A percentile compares a stretch with the other conserved stretches of the same genome.
Evolutionary conservation across 1,140 invertebrate genomes (phyloP).

Genomic region (Rhyacophila brunnea): DNA sequence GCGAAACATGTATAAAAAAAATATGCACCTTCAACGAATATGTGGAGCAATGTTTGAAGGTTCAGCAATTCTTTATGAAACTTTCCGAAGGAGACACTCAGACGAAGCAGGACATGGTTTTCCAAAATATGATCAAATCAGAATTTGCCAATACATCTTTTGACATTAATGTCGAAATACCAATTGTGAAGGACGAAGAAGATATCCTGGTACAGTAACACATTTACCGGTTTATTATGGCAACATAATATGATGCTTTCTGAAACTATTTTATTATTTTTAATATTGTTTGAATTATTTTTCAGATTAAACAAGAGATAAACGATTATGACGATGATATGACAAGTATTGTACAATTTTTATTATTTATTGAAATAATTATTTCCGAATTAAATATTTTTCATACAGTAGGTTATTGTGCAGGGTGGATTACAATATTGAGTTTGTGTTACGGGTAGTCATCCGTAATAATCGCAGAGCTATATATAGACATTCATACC

Average conservation of each 20-base stretch:
- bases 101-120: slow-evolving; percentile 7
- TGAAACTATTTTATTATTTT: no score
- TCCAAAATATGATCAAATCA: slow-evolving; percentile 18
- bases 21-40: slow-evolving; percentile 28
- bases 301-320: slow-evolving; percentile 27
- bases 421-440: background rate
- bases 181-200: slow-evolving; percentile 11
- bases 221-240: no score
- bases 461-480: no score
- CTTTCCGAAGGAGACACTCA: slow-evolving; percentile 8
- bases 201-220: no score
- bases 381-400: background rate
- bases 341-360: slow-evolving; percentile 21
- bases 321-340: slow-evolving; percentile 14
- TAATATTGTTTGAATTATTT: slow-evolving; percentile 6
- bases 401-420: no score
- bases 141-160: slow-evolving; percentile 5
- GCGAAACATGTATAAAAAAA: slow-evolving; percentile 22
- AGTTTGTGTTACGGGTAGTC: slow-evolving; percentile 1
- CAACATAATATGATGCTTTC: no score
- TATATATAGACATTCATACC: no score
- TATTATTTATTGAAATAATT: background rate
- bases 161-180: background rate
- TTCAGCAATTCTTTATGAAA: slow-evolving; percentile 21
- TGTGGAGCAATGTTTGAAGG: slow-evolving; percentile 27